Conservation (phyloP, 2,888 invertebrate species). For the Eupsilia transversa region DNA sequence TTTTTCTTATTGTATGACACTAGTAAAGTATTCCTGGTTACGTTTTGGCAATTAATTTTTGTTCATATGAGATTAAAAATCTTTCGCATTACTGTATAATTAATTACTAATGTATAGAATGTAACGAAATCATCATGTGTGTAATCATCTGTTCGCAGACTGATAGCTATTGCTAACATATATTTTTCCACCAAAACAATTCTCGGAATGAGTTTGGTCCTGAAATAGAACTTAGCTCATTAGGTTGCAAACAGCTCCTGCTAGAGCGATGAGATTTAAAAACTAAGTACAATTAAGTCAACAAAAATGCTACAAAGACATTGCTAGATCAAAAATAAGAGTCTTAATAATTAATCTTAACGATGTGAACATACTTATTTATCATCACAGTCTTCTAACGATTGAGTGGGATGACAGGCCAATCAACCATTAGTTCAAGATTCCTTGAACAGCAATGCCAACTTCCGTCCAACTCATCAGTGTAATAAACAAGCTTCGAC, state of each 20-base stretch:
- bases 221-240: neutral
- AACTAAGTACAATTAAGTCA: neutral
- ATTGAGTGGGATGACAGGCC: neutral
- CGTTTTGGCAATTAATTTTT: neutral
- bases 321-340: neutral
- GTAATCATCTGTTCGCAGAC: too few relatives aligned
- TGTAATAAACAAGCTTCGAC: neutral
- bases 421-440: slow-evolving; percentile 9
- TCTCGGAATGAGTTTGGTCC: neutral
- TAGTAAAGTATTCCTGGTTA: slow-evolving; percentile 9
- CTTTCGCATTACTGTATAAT: neutral
- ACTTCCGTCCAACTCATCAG: slow-evolving; percentile 30
- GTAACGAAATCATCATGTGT: neutral
- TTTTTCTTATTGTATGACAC: neutral
- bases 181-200: neutral
- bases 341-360: neutral
- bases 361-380: neutral
- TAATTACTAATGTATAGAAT: neutral
- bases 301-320: neutral
- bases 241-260: neutral
- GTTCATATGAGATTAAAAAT: neutral
- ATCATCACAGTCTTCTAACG: neutral
- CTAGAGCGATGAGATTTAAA: neutral
- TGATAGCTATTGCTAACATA: neutral
- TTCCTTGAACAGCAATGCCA: slow-evolving; percentile 17